phyloP scores from a whole-genome alignment of 1,140 invertebrate species.

The Macrotrachela quadricornifera region DNA sequence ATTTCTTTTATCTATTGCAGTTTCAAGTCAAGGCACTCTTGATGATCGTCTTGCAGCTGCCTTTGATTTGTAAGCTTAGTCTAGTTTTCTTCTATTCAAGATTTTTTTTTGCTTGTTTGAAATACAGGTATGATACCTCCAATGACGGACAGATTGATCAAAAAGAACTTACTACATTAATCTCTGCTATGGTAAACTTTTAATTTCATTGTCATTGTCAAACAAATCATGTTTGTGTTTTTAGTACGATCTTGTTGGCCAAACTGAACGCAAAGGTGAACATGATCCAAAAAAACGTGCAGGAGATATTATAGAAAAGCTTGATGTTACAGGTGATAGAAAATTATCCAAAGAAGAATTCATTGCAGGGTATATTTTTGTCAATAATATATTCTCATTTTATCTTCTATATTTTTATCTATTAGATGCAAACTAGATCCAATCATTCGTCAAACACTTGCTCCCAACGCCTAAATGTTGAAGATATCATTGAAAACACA shows the following conservation, averaged over 20 bases:
- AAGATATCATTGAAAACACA: too few species aligned
- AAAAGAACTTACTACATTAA: constrained; percentile 7
- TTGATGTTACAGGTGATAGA: not conserved
- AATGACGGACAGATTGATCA: constrained; percentile 4
- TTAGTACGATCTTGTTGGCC: not conserved
- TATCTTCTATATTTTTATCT: too few species aligned
- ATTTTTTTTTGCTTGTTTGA: too few species aligned
- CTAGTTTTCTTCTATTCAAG: too few species aligned
- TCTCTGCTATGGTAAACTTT: not conserved
- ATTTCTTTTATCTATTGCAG: constrained; percentile 4
- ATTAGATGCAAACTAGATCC: too few species aligned
- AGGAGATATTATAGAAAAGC: not conserved
- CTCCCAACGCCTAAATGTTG: too few species aligned
- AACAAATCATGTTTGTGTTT: too few species aligned
- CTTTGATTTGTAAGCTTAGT: constrained; percentile 1
- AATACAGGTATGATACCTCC: not conserved
- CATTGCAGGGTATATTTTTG: not conserved
- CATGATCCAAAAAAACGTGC: not conserved
- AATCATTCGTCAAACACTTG: too few species aligned
- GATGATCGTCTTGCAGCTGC: not conserved
- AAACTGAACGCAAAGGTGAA: not conserved
- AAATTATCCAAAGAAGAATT: not conserved
- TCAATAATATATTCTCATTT: too few species aligned
- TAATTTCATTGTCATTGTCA: too few species aligned
- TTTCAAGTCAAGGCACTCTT: not conserved